Evolutionary conservation across 2,113 vertebrate genomes (phyloP).

Genomic region (Gopherus evgoodei): DNA sequence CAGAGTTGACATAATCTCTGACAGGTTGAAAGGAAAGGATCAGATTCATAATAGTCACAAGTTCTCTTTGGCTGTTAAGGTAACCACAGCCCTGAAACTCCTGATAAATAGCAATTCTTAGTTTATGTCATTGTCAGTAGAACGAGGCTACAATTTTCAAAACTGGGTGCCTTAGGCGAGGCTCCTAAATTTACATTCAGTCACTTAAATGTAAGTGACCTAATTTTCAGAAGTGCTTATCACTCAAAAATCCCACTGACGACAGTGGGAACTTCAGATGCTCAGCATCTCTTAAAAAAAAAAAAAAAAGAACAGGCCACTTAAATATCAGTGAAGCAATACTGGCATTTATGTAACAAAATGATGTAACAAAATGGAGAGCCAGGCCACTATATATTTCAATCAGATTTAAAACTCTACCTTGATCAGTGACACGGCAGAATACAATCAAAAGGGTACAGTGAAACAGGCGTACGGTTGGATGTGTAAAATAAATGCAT

Average conservation of each 20-base stretch:
- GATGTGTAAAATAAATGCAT: neutral
- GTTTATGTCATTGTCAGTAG: neutral
- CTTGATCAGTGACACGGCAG: neutral
- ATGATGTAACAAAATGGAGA: neutral
- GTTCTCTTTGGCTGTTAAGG: rapidly evolving
- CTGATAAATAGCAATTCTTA: neutral
- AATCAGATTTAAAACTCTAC: neutral
- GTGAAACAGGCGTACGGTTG: neutral
- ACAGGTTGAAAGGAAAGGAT: rapidly evolving
- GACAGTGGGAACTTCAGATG: neutral
- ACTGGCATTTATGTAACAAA: neutral
- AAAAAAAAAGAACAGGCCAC: neutral
- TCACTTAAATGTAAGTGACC: neutral
- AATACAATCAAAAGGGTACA: conserved; percentile 13
- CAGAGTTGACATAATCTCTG: neutral
- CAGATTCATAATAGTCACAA: neutral
- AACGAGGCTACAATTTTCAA: neutral
- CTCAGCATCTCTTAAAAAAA: neutral
- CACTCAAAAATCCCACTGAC: neutral
- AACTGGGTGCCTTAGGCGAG: neutral
- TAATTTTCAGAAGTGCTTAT: neutral
- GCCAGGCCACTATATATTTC: neutral
- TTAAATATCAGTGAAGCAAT: neutral
- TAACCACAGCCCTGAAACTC: neutral
- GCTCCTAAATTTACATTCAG: neutral